Evolutionary conservation across 2,113 vertebrate genomes (phyloP).

Genomic region (Caretta caretta): DNA sequence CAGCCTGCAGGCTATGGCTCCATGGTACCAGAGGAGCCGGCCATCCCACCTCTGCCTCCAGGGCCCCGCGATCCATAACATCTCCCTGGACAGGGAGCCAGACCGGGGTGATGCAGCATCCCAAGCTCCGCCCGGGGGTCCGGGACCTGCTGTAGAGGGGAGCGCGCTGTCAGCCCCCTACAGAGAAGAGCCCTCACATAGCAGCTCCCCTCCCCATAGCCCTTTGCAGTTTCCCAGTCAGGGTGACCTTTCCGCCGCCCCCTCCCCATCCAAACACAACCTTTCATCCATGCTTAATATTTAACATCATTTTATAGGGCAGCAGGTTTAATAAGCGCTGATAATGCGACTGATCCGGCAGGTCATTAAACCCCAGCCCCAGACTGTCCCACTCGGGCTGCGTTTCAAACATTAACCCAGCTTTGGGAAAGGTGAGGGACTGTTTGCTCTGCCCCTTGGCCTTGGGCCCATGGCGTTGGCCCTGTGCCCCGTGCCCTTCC

Average conservation of each 20-base stretch:
- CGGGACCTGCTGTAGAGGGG: neutral
- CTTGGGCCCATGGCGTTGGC: accelerated
- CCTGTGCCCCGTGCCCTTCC: neutral
- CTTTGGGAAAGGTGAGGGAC: neutral
- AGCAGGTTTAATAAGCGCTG: conserved; percentile 73
- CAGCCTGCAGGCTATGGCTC: too few relatives aligned
- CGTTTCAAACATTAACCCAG: conserved; percentile 73
- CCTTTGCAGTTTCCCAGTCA: neutral
- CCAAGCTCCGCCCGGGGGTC: too few relatives aligned
- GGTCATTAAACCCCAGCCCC: conserved; percentile 60
- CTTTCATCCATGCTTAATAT: conserved; percentile 73
- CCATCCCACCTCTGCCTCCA: too few relatives aligned
- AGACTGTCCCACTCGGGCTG: neutral
- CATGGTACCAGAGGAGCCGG: too few relatives aligned
- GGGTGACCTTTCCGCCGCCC: neutral
- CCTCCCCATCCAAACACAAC: neutral
- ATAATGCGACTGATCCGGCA: conserved; percentile 59
- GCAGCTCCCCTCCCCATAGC: neutral
- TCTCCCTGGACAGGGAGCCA: too few relatives aligned
- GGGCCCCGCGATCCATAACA: too few relatives aligned
- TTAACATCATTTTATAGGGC: conserved; percentile 75
- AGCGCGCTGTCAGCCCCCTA: too few relatives aligned
- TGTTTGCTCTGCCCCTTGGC: neutral
- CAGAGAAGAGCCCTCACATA: neutral
- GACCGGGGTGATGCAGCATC: too few relatives aligned